Evolutionary conservation across 2,113 vertebrate genomes (phyloP).

Genomic region (Brienomyrus longianalis): DNA sequence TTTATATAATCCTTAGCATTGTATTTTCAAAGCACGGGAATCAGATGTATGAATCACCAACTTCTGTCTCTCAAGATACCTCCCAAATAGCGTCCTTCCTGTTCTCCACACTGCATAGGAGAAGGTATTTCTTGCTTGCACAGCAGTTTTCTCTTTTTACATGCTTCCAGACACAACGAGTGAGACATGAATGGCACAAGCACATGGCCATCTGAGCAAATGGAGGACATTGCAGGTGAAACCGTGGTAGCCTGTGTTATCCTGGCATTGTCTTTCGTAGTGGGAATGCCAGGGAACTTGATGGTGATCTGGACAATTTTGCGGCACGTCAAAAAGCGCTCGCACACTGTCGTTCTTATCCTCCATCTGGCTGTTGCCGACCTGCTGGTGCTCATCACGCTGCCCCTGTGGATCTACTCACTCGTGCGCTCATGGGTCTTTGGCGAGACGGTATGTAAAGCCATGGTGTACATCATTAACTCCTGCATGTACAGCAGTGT

Average conservation of each 20-base stretch:
- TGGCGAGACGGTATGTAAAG: conserved; percentile 54
- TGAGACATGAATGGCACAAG: conserved; percentile 17
- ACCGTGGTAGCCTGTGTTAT: conserved; percentile 49
- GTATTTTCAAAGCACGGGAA: neutral
- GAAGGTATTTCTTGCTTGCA: neutral
- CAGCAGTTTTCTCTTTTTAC: neutral
- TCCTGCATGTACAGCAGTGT: conserved; percentile 65
- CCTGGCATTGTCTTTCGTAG: conserved; percentile 55
- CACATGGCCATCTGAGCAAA: neutral
- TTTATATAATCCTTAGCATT: neutral
- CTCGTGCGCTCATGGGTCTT: conserved; percentile 61
- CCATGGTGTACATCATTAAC: conserved; percentile 50
- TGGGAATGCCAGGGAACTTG: conserved; percentile 62
- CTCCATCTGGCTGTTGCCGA: conserved; percentile 61
- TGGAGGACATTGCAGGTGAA: neutral
- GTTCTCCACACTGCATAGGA: conserved; percentile 2
- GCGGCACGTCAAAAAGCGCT: conserved; percentile 56
- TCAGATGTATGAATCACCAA: conserved; percentile 11
- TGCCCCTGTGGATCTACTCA: conserved; percentile 69
- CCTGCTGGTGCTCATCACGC: conserved; percentile 63
- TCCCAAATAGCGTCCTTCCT: conserved; percentile 13
- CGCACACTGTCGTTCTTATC: conserved; percentile 64
- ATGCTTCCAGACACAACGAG: neutral
- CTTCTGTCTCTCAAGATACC: conserved; percentile 4
- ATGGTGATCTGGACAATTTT: conserved; percentile 67